These are phyloP conservation scores for Cordilura impudica DNA, from an alignment of 2,888 invertebrate species.

Conservation along the genomic window DNA sequence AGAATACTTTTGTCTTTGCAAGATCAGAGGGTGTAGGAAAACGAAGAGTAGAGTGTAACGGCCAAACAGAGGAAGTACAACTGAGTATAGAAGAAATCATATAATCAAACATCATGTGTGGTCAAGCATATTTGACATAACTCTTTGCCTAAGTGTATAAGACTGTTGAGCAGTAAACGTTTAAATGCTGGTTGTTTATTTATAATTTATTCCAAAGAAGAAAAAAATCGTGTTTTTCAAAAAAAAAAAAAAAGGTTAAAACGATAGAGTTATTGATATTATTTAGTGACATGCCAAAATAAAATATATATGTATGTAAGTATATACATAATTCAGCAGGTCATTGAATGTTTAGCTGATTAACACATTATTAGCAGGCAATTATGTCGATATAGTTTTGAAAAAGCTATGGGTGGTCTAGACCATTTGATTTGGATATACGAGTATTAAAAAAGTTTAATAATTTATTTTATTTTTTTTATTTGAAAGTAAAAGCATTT, in stretches of 20 bases:
- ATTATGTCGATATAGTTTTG: not conserved
- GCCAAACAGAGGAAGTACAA: slow-evolving; percentile 10
- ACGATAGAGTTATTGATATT: slow-evolving; percentile 14
- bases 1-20: no score
- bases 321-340: not conserved
- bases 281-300: slow-evolving; percentile 4
- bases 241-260: slow-evolving; percentile 5
- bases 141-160: slow-evolving; percentile 19
- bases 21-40: not conserved
- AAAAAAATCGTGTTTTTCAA: not conserved
- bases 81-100: slow-evolving; percentile 48
- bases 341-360: slow-evolving; percentile 31
- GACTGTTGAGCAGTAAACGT: not conserved
- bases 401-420: slow-evolving; percentile 9
- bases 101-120: slow-evolving; percentile 67
- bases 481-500: no score
- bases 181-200: not conserved
- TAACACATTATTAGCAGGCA: slow-evolving; percentile 28
- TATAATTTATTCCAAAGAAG: not conserved
- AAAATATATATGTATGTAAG: slow-evolving; percentile 28
- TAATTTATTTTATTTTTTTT: not conserved
- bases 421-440: not conserved
- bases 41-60: slow-evolving; percentile 1
- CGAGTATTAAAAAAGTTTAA: not conserved
- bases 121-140: slow-evolving; percentile 73